phyloP scores from a whole-genome alignment of 2,797 vertebrate species.

The Trematomus bernacchii region DNA sequence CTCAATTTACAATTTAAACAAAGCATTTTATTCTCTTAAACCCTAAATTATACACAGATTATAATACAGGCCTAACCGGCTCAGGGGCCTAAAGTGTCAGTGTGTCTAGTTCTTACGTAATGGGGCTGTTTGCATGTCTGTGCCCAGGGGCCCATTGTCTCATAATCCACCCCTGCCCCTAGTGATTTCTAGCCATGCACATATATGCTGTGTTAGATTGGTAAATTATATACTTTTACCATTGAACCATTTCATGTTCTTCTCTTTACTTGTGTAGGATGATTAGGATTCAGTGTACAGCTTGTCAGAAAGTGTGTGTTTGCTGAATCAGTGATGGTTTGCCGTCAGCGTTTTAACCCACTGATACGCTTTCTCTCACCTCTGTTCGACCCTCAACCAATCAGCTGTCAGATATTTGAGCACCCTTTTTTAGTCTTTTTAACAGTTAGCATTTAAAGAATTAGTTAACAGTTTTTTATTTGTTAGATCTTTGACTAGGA shows the following conservation, averaged over 20 bases:
- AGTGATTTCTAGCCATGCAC: background rate
- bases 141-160: too few relatives aligned
- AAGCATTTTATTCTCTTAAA: background rate
- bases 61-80: too few relatives aligned
- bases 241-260: too few relatives aligned
- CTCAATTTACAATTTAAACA: background rate
- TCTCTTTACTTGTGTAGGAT: too few relatives aligned
- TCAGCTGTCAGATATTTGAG: slow-evolving; percentile 1
- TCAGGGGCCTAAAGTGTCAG: too few relatives aligned
- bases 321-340: background rate
- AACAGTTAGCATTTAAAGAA: background rate
- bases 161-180: too few relatives aligned
- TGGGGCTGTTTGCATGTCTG: too few relatives aligned
- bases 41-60: too few relatives aligned
- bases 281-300: background rate
- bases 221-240: too few relatives aligned
- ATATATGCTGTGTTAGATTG: background rate
- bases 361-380: slow-evolving; percentile 20
- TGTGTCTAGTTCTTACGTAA: too few relatives aligned
- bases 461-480: background rate
- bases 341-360: slow-evolving; percentile 9
- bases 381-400: slow-evolving; percentile 19
- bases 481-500: too few relatives aligned
- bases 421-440: background rate
- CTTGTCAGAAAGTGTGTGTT: background rate